Conservation (phyloP, 2,113 vertebrate species). For the Opisthocomus hoazin region DNA sequence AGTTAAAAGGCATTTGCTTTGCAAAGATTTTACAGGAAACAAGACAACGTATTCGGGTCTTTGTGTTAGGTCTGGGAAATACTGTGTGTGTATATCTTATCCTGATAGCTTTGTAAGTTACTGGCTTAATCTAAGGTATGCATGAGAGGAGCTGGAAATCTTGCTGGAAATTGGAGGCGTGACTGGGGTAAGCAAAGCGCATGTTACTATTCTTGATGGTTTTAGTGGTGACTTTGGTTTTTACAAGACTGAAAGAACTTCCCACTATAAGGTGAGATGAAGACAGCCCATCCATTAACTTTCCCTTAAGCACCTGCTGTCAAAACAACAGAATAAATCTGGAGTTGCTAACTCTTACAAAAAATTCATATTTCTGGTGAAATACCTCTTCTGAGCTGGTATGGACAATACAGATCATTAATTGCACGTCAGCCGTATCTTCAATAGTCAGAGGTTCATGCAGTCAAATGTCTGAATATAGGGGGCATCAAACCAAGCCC, state of each 20-base stretch:
- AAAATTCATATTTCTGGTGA: background rate
- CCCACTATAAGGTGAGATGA: background rate
- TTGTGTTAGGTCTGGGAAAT: background rate
- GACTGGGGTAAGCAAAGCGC: background rate
- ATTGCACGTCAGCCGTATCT: background rate
- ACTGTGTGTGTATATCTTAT: background rate
- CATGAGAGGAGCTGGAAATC: background rate
- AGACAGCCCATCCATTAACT: background rate
- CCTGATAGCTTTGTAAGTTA: background rate
- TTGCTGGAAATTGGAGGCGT: background rate
- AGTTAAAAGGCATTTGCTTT: background rate
- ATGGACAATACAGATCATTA: background rate
- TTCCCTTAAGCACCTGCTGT: background rate
- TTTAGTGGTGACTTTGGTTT: background rate
- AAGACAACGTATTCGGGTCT: background rate
- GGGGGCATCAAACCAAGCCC: background rate
- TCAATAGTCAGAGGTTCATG: background rate
- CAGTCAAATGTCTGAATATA: background rate
- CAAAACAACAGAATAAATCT: background rate
- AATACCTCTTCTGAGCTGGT: background rate
- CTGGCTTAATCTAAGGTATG: background rate
- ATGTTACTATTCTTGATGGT: background rate
- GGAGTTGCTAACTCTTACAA: background rate
- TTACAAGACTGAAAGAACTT: background rate
- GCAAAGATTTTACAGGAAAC: background rate